A percentile compares a stretch with the other conserved stretches of the same genome.
Conservation (phyloP, 2,888 invertebrate genomes). For the Zygothrica quintamaculata region DNA sequence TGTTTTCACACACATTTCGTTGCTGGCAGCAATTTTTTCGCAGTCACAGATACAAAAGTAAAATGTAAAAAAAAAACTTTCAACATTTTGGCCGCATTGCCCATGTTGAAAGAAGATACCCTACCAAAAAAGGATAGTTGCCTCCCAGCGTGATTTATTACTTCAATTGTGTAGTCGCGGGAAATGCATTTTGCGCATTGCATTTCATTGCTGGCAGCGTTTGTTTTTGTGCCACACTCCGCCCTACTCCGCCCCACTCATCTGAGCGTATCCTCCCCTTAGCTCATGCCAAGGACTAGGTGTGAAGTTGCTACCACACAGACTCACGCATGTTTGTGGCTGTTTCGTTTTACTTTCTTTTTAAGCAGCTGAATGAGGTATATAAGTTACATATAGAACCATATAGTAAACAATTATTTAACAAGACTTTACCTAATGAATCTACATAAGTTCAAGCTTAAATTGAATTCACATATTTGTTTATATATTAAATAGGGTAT, state of each 20-base stretch:
- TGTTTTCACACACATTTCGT: constrained; percentile 34
- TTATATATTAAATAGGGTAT: no score
- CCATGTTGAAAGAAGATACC: constrained; percentile 26
- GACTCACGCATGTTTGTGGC: constrained; percentile 58
- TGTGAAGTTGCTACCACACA: constrained; percentile 63
- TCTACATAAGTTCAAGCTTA: no score
- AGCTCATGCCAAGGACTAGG: constrained; percentile 48
- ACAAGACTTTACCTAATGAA: no score
- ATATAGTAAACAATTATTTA: no score
- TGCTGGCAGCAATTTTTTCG: constrained; percentile 45
- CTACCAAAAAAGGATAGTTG: constrained; percentile 20
- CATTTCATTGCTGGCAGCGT: constrained; percentile 75
- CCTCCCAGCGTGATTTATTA: constrained; percentile 71
- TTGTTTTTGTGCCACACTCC: constrained; percentile 57
- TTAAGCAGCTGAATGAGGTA: not conserved
- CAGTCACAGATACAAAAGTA: constrained; percentile 26
- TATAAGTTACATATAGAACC: not conserved
- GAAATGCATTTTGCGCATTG: constrained; percentile 78
- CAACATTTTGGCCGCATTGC: constrained; percentile 44
- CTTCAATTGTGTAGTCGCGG: constrained; percentile 78
- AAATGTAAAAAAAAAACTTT: constrained; percentile 15
- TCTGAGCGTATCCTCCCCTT: not conserved
- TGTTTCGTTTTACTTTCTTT: constrained; percentile 9
- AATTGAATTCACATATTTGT: no score
- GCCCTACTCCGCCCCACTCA: not conserved